phyloP scores from a whole-genome alignment of 2,888 invertebrate species.

The Megalurothrips usitatus region DNA sequence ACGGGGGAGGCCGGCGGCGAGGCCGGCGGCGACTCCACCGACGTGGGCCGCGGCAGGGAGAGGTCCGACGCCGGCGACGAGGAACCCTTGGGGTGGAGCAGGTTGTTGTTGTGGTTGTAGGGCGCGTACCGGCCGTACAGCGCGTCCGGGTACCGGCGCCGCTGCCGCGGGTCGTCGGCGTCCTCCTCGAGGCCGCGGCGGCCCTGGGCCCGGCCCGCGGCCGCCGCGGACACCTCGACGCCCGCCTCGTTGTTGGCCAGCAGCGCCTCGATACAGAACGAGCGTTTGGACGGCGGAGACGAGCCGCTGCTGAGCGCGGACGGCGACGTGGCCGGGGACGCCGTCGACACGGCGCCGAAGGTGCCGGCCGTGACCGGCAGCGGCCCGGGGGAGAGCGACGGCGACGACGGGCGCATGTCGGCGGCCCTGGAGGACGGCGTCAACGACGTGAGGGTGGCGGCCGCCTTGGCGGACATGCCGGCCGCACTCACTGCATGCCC shows the following conservation, averaged over 20 bases:
- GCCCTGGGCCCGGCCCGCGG: background rate
- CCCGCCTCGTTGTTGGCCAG: constrained; percentile 56
- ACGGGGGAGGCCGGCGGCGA: constrained; percentile 31
- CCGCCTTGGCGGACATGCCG: background rate
- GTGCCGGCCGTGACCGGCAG: background rate
- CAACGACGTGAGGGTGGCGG: background rate
- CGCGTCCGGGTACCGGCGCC: constrained; percentile 44
- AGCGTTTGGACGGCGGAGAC: constrained; percentile 46
- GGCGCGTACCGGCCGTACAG: constrained; percentile 46
- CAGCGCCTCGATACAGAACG: constrained; percentile 87
- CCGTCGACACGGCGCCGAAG: background rate
- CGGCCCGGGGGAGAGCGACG: background rate
- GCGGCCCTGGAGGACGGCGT: background rate
- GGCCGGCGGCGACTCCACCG: background rate
- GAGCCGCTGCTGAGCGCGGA: constrained; percentile 4
- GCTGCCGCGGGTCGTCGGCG: constrained; percentile 43
- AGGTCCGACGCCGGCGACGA: constrained; percentile 30
- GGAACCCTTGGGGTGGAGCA: constrained; percentile 31
- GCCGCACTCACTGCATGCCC: background rate
- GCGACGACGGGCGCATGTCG: constrained; percentile 9
- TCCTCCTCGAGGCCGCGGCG: constrained; percentile 44
- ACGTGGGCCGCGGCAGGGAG: background rate
- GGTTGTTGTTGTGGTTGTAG: constrained; percentile 39
- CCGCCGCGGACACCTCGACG: constrained; percentile 18
- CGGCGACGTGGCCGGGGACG: background rate